Evolutionary conservation across 1,140 invertebrate species (phyloP).

Genomic region (Halictus rubicundus): DNA sequence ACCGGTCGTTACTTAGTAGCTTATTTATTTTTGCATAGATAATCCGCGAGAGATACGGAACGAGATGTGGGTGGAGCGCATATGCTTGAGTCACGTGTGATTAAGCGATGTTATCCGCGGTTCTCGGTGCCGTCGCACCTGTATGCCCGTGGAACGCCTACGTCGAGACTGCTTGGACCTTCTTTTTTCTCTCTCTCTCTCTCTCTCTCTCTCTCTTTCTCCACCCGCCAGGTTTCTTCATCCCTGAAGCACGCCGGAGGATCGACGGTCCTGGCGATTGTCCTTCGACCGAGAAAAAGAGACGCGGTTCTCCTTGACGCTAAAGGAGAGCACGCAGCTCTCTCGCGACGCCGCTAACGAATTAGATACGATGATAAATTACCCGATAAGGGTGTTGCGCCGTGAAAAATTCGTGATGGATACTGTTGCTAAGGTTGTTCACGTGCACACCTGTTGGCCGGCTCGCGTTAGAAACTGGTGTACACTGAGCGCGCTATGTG

Average conservation of each 20-base stretch:
- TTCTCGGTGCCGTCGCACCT: conserved; percentile 72
- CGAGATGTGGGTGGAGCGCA: conserved; percentile 75
- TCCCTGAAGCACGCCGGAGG: conserved; percentile 42
- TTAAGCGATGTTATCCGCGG: conserved; percentile 78
- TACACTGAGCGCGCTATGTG: neutral
- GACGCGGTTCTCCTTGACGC: conserved; percentile 31
- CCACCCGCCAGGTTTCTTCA: conserved; percentile 42
- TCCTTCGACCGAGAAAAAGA: conserved; percentile 33
- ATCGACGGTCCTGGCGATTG: conserved; percentile 54
- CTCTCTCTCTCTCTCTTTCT: neutral
- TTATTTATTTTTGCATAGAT: conserved; percentile 79
- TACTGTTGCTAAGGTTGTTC: conserved; percentile 56
- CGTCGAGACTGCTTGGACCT: conserved; percentile 60
- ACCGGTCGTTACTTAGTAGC: conserved; percentile 67
- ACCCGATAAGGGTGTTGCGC: conserved; percentile 38
- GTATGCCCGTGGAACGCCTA: conserved; percentile 70
- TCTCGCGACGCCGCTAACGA: neutral
- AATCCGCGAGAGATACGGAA: conserved; percentile 72
- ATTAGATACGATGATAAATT: conserved; percentile 56
- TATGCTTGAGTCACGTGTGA: conserved; percentile 76
- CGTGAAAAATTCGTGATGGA: conserved; percentile 58
- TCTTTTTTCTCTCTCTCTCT: conserved; percentile 30
- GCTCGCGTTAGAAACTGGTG: conserved; percentile 33
- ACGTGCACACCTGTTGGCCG: conserved; percentile 63
- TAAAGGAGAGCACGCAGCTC: neutral